These are phyloP conservation scores for Neodiprion fabricii DNA, from an alignment of 1,140 invertebrate genomes.

Conservation along the genomic window DNA sequence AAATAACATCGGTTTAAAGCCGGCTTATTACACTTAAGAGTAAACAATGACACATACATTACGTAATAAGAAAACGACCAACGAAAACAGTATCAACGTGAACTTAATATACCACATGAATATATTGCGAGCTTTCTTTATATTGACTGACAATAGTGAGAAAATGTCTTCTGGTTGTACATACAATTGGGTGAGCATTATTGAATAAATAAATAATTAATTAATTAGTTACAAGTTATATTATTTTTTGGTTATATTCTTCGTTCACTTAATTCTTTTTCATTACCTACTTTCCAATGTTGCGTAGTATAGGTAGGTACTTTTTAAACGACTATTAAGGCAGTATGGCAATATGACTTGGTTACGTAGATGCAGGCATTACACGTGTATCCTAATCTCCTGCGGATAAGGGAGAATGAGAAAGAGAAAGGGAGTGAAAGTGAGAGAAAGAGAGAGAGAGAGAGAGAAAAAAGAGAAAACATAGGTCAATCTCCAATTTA, in stretches of 20 bases:
- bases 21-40: no score
- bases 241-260: constrained; percentile 8
- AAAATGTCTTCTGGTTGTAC: no score
- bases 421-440: not conserved
- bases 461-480: not conserved
- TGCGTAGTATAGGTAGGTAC: not conserved
- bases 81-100: no score
- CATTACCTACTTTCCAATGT: no score
- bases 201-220: not conserved
- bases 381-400: not conserved
- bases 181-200: no score
- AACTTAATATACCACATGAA: no score
- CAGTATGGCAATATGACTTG: constrained; percentile 53
- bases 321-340: constrained; percentile 53
- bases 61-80: no score
- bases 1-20: no score
- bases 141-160: no score
- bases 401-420: not conserved
- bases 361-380: constrained; percentile 24
- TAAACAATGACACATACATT: no score
- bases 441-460: not conserved
- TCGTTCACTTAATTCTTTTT: constrained; percentile 16
- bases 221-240: not conserved
- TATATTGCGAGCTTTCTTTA: no score
- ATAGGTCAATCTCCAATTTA: not conserved